phyloP scores from a whole-genome alignment of 2,888 invertebrate genomes.

The Acleris cristana region DNA sequence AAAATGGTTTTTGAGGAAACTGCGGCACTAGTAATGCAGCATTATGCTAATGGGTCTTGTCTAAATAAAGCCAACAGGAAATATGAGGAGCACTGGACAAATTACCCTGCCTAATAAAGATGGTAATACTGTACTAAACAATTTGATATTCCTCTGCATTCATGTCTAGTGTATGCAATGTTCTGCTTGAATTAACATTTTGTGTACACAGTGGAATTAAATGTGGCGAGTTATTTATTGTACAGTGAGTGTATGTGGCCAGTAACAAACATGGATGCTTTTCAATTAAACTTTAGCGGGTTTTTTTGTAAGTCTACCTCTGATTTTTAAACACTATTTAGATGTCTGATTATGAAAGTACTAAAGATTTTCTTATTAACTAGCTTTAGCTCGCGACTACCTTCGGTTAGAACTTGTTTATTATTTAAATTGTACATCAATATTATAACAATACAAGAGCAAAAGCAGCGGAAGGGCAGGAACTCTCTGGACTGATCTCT shows the following conservation, averaged over 20 bases:
- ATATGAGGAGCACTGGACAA: constrained; percentile 70
- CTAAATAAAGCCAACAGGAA: constrained; percentile 71
- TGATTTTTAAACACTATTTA: too few species aligned
- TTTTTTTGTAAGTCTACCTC: background rate
- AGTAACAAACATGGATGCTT: background rate
- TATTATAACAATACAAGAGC: too few species aligned
- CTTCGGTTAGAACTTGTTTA: too few species aligned
- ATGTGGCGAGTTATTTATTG: background rate
- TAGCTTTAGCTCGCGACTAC: too few species aligned
- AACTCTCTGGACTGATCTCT: too few species aligned
- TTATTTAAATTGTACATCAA: too few species aligned
- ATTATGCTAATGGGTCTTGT: constrained; percentile 68
- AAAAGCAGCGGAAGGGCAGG: too few species aligned
- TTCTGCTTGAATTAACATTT: constrained; percentile 24
- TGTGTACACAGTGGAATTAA: constrained; percentile 13
- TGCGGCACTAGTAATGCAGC: constrained; percentile 60
- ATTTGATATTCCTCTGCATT: constrained; percentile 50
- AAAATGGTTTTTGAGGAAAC: constrained; percentile 44
- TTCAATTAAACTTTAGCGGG: background rate
- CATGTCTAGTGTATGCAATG: constrained; percentile 31
- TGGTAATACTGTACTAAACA: constrained; percentile 66
- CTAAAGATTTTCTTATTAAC: too few species aligned
- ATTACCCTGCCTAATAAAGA: constrained; percentile 72
- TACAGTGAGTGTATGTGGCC: background rate
- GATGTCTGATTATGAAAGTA: too few species aligned